Conservation (phyloP, 64 coral and sea anemone genomes). For the Montipora cactus region DNA sequence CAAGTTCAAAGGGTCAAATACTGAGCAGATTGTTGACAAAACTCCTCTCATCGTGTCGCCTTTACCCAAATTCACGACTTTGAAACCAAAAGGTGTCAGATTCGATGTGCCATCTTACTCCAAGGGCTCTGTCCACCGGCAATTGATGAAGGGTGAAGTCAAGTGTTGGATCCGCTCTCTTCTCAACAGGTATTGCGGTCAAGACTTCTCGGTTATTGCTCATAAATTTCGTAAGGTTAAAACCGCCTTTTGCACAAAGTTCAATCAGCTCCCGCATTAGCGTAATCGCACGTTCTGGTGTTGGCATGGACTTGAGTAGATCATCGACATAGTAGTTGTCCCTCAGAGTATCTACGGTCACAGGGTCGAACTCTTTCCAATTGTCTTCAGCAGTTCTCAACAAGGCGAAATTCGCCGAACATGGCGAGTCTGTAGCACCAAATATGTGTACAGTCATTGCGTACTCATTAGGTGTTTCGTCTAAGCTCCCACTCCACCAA, state of each 20-base stretch:
- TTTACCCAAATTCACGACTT: too few species aligned
- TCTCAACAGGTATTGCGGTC: too few species aligned
- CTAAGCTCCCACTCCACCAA: conserved; percentile 31
- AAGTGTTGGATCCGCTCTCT: background rate
- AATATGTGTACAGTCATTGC: conserved; percentile 70
- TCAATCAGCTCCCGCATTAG: background rate
- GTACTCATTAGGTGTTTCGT: conserved; percentile 31
- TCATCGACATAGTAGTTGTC: conserved; percentile 67
- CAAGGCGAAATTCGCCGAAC: conserved; percentile 26
- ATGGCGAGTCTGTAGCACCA: conserved; percentile 70
- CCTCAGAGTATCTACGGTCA: background rate
- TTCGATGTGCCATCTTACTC: too few species aligned
- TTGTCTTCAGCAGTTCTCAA: conserved; percentile 22
- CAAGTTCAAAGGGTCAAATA: too few species aligned
- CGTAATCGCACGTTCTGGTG: background rate
- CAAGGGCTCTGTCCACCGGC: too few species aligned
- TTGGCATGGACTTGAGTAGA: conserved; percentile 4
- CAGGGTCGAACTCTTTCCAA: background rate
- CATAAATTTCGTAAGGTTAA: conserved; percentile 68
- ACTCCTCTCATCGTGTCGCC: too few species aligned
- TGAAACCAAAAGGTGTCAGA: too few species aligned
- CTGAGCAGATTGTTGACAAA: too few species aligned
- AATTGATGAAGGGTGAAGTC: too few species aligned
- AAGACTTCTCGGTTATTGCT: conserved; percentile 1
- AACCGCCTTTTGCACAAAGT: conserved; percentile 54